Base-by-base conservation (phyloP, 1,140 invertebrate species). In the Delia radicum region DNA sequence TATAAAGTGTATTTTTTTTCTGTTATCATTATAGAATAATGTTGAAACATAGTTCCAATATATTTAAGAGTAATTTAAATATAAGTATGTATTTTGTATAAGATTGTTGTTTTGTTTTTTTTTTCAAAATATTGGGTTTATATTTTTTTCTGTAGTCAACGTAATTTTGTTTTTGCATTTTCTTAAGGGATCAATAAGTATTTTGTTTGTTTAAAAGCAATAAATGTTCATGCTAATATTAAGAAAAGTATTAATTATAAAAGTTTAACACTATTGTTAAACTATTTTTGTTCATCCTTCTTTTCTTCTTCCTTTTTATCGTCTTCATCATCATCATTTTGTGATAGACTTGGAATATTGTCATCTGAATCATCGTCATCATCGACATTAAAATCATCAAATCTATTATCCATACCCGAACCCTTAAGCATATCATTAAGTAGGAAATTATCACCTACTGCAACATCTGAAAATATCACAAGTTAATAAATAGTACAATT, bases 261-360 rank as follows among this genome's bases (percentile, higher is more conserved):
- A 37, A 26, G 67, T 76, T 76, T 76, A 76, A 76, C 75, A 72
- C 42, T 28, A 18, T 62, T 42, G 69, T 73, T 76, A 76, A 76
- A 73, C 75, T 76, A 76, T 75, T 74, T 76, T 15, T 74, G 62
- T 74, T 48, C 37, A 24, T 76, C 72, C 13, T 31, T 46, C 55
- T 48, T 69, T 73, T 71, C 42, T 24, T 48, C 73, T 26, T 63
- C 74, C 42, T 74, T 74, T 5, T 55, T 74, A 21, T 84, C 79
- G 6, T 85, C 81, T 0, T 81, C 81, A 4, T 84, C 82, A n/a
- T 85, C 83, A 48, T 85, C 83, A 48, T 83, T 85, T 46, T 84
- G 81, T 31, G 83, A 83, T 61, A 85, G 78, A 73, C 81, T 85
- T 15, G 83, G 83, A 76, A 85, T 85, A 74, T 82, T 80, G 69